phyloP scores from a whole-genome alignment of 2,888 invertebrate genomes.

The Scaptomyza polygonia region DNA sequence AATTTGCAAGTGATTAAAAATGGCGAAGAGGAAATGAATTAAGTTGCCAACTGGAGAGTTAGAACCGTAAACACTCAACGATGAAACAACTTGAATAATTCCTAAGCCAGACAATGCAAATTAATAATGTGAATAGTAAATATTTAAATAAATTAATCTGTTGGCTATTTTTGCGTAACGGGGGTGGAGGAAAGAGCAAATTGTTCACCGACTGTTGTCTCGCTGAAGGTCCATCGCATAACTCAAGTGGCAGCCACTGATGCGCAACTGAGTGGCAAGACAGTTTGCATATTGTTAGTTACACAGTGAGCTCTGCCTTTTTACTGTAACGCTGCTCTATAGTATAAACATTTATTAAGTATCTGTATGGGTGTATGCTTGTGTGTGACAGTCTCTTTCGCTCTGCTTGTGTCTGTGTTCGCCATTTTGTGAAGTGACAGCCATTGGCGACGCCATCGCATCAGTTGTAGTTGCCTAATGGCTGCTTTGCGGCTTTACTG shows the following conservation, averaged over 20 bases:
- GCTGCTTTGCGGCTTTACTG: slow-evolving; percentile 77
- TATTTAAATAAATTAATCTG: slow-evolving; percentile 7
- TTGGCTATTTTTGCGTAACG: slow-evolving; percentile 27
- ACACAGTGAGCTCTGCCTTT: slow-evolving; percentile 64
- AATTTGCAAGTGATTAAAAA: slow-evolving; percentile 68
- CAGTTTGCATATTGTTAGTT: slow-evolving; percentile 72
- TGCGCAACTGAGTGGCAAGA: slow-evolving; percentile 51
- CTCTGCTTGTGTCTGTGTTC: slow-evolving; percentile 25
- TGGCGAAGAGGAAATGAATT: slow-evolving; percentile 14
- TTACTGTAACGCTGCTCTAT: slow-evolving; percentile 52
- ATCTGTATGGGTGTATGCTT: slow-evolving; percentile 19
- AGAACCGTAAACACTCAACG: not conserved
- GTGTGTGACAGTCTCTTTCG: not conserved
- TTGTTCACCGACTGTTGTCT: slow-evolving; percentile 2
- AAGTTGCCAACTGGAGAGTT: slow-evolving; percentile 10
- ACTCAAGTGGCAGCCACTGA: slow-evolving; percentile 64
- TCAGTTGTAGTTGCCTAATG: slow-evolving; percentile 69
- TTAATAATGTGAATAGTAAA: slow-evolving; percentile 44
- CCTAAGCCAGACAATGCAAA: slow-evolving; percentile 28
- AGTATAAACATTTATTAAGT: not conserved
- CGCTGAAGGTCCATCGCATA: slow-evolving; percentile 45
- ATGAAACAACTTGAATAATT: slow-evolving; percentile 16
- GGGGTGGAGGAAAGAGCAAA: not conserved
- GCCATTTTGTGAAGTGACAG: slow-evolving; percentile 66
- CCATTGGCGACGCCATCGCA: slow-evolving; percentile 63